Conservation (phyloP, 2,888 invertebrate species). For the Phaonia tiefii region DNA sequence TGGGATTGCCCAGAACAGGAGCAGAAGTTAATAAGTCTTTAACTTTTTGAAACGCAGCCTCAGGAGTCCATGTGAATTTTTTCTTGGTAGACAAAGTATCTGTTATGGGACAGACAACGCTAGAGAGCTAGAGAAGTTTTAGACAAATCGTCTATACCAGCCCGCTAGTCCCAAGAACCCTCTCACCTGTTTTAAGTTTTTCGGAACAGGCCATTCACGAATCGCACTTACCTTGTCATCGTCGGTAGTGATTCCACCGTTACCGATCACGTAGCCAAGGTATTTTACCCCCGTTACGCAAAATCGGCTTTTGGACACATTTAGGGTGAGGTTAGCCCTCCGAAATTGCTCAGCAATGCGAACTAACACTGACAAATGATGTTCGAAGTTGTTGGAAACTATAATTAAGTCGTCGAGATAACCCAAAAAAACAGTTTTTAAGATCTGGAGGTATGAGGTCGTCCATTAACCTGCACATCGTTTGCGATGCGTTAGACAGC, state of each 20-base stretch:
- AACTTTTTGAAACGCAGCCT: neutral
- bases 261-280: conserved; percentile 55
- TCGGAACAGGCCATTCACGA: conserved; percentile 31
- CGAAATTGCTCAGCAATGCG: conserved; percentile 6
- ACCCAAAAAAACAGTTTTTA: conserved; percentile 51
- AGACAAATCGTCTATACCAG: too few species aligned
- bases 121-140: too few species aligned
- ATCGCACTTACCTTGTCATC: conserved; percentile 36
- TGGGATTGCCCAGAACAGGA: too few species aligned
- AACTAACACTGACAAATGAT: conserved; percentile 2
- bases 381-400: conserved; percentile 41
- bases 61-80: neutral
- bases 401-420: conserved; percentile 59
- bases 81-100: too few species aligned
- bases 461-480: conserved; percentile 59
- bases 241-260: conserved; percentile 43
- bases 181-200: conserved; percentile 54
- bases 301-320: conserved; percentile 37
- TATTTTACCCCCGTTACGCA: conserved; percentile 52
- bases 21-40: too few species aligned
- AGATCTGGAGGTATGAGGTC: conserved; percentile 44
- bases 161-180: conserved; percentile 52
- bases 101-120: too few species aligned
- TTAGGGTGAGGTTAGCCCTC: conserved; percentile 22
- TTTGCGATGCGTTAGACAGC: conserved; percentile 53